These are phyloP conservation scores for Poeciliopsis turrubarensis DNA, from an alignment of 2,113 vertebrate genomes.

Conservation along the genomic window DNA sequence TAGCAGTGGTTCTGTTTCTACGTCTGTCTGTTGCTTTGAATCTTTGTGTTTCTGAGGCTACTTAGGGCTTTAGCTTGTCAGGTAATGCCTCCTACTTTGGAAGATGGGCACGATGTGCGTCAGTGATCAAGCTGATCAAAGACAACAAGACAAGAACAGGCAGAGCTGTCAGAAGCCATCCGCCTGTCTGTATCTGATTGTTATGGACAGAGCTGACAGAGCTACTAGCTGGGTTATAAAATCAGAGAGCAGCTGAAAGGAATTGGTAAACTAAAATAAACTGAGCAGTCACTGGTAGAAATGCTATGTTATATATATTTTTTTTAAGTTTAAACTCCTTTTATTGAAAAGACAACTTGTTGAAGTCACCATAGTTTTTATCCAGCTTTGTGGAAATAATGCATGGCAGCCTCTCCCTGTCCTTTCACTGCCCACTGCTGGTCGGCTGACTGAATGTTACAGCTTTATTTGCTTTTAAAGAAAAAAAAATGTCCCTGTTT, in stretches of 20 bases:
- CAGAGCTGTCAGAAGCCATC: constrained; percentile 83
- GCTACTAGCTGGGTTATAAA: constrained; percentile 26
- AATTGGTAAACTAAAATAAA: constrained; percentile 11
- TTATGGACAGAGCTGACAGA: constrained; percentile 57
- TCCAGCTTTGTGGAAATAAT: not conserved
- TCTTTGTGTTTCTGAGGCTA: constrained; percentile 7
- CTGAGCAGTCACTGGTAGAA: not conserved
- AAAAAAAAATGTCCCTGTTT: not conserved
- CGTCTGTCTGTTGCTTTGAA: not conserved
- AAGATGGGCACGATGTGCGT: constrained; percentile 47
- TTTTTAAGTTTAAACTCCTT: not conserved
- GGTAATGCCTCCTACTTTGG: constrained; percentile 38
- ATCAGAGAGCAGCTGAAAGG: constrained; percentile 5
- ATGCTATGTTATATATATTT: not conserved
- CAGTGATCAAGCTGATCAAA: constrained; percentile 85
- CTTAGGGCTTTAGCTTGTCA: constrained; percentile 38
- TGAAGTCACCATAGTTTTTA: not conserved
- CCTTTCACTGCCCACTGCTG: not conserved
- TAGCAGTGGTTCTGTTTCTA: not conserved
- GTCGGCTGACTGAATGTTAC: not conserved
- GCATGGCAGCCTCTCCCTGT: not conserved
- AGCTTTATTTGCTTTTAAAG: not conserved
- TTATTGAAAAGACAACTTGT: not conserved
- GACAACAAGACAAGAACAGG: constrained; percentile 83
- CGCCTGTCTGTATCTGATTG: constrained; percentile 75